Base-by-base conservation (phyloP, 2,797 vertebrate species). In the Rachycentron canadum region DNA sequence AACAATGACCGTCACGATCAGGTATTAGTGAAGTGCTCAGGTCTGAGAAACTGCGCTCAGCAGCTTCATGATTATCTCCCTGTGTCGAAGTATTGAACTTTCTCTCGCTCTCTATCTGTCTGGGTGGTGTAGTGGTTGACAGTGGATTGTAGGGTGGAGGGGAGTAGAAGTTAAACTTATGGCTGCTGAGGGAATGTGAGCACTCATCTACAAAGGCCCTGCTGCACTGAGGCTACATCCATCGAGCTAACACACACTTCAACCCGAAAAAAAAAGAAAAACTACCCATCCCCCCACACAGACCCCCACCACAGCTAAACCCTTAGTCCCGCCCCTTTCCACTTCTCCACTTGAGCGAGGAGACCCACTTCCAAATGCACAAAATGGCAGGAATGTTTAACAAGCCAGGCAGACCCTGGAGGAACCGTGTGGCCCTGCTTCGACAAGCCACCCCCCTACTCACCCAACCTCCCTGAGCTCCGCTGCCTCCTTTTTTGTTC, bases 381-480 rank as follows among this genome's bases (percentile, higher is more conserved):
- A 95, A 94, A 95, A 95, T 94, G 94, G 93, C 93, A 94, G 94
- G 89, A 95, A 94, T 92, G 85, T 93, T 93, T 90, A 93, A 93
- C 92, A 93, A 92, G 83, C 71, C 73, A 47, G 83, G 81, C 89
- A 66, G 87, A 89, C 85, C 89, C 86, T 70, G 69, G 64, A 91
- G 91, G 89, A 89, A 78, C 85, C 55, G 47, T 17, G 57, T 74
- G 81, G 78, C 73, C 82, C 41, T 41, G 56, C 69, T 69, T 70
- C 65, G 12, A 60, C 19, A 36, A 68, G 19, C 59, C 50, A 10
- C 40, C 56, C 49, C 49, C 19, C 30, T 14, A 1, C 50, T 70
- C 36, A 2, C 61, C 25, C 40, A 52, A 36, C 69, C 69, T 59
- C 81, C 68, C 67, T 1, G 21, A 71, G 73, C 72, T 55, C 62